These are phyloP conservation scores for Bolinopsis microptera DNA, from an alignment of 37 sponge, comb jelly and placozoan species.

Conservation along the genomic window DNA sequence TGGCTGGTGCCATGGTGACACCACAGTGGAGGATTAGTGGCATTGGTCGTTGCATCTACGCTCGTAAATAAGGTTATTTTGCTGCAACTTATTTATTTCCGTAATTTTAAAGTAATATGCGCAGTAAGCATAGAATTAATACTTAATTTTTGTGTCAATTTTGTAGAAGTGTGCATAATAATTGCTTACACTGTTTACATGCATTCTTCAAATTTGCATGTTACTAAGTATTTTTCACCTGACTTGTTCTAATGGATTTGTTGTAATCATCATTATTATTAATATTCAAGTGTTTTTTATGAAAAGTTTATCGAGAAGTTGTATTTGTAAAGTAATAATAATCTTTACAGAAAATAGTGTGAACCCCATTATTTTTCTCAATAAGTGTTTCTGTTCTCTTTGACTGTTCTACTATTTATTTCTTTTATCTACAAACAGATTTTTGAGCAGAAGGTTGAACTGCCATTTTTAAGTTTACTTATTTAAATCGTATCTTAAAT, in stretches of 20 bases:
- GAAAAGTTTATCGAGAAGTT: too few species aligned
- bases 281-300: background rate
- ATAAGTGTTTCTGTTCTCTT: too few species aligned
- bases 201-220: too few species aligned
- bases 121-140: background rate
- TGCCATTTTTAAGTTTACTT: background rate
- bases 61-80: too few species aligned
- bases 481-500: background rate
- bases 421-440: background rate
- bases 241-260: background rate
- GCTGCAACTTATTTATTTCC: background rate
- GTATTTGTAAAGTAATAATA: too few species aligned
- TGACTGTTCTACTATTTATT: background rate
- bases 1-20: too few species aligned
- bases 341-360: too few species aligned
- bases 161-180: too few species aligned
- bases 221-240: background rate
- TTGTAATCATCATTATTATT: background rate
- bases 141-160: background rate
- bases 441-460: background rate
- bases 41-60: too few species aligned
- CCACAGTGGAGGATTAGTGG: too few species aligned
- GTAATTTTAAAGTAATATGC: background rate
- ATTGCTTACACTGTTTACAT: too few species aligned
- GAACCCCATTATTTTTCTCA: too few species aligned